Base-by-base conservation (phyloP, 2,888 invertebrate species). In the Orthosia cruda region DNA sequence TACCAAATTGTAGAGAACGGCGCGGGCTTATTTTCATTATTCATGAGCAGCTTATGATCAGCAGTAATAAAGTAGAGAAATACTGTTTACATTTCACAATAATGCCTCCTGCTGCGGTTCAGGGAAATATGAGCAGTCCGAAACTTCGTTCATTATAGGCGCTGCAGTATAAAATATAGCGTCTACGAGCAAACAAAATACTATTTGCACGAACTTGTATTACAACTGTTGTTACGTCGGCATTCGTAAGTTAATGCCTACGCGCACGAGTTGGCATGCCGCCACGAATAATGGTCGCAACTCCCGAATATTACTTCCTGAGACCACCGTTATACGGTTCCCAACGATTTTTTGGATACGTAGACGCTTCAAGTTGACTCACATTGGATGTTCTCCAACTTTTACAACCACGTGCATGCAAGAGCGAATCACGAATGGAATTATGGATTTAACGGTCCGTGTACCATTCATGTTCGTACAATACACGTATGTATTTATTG, bases 211-310 rank as follows among this genome's bases (percentile, higher is more conserved):
- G 63, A 69, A 72, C 59, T 71, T 66, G 71, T 80, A 80, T 77
- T 77, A 83, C 85, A 74, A 84, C 72, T 78, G 80, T 86, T 87
- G 74, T 85, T 84, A 81, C 66, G 80, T 68, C 81, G 69, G 76
- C 65, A 75, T 69, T 84, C 73, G 74, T 77, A 84, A 85, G 71
- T 71, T 58, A 83, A 75, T 79, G 84, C 74, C 74, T 85, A 86
- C 88, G 85, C 89, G 87, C 87, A 80, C 77, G 71, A 87, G 75
- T 91, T 95, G 94, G 94, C 91, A 81, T 72, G 75, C 49, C 89
- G 94, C 95, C 94, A 94, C 89, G 89, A 91, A 91, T 91, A 92
- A 91, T 92, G 89, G 81, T 88, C 85, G 90, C 88, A 90, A 91
- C 87, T 92, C 87, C 88, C 88, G 88, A 91, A 92, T 92, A 93